Evolutionary conservation across 2,888 invertebrate genomes (phyloP).

Genomic region (Choristoneura rosaceana): DNA sequence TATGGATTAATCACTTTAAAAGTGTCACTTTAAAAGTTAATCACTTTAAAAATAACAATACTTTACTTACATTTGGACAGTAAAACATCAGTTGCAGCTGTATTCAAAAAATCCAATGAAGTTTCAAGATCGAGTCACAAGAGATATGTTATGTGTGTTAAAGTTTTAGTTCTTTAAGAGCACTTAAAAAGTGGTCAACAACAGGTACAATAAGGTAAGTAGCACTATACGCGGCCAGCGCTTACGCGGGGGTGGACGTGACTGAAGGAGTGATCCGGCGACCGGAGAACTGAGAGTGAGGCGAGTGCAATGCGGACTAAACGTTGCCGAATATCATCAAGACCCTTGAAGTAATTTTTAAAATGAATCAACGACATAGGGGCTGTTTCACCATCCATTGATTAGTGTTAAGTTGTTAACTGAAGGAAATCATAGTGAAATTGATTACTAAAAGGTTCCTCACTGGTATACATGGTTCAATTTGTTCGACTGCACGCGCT

Average conservation of each 20-base stretch:
- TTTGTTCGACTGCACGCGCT: background rate
- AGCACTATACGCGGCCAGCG: slow-evolving; percentile 60
- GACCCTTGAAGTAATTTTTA: background rate
- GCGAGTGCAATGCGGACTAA: slow-evolving; percentile 27
- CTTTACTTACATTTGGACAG: slow-evolving; percentile 28
- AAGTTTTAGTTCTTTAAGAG: slow-evolving; percentile 21
- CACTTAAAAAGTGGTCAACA: slow-evolving; percentile 32
- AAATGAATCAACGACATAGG: background rate
- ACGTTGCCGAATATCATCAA: background rate
- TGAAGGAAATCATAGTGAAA: no score
- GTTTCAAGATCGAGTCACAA: slow-evolving; percentile 1
- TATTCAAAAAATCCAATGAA: slow-evolving; percentile 3
- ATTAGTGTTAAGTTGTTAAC: no score
- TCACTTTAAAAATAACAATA: background rate
- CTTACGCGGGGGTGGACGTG: slow-evolving; percentile 63
- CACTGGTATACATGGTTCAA: no score
- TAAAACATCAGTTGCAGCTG: background rate
- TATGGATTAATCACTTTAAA: background rate
- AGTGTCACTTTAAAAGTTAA: background rate
- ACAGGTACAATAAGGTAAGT: slow-evolving; percentile 7
- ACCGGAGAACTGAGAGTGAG: slow-evolving; percentile 24
- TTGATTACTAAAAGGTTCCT: no score
- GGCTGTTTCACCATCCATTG: no score
- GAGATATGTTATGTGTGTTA: background rate
- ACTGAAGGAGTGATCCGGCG: slow-evolving; percentile 55